Base-by-base conservation (phyloP, 2,113 vertebrate genomes). In the Triplophysa tibetana region DNA sequence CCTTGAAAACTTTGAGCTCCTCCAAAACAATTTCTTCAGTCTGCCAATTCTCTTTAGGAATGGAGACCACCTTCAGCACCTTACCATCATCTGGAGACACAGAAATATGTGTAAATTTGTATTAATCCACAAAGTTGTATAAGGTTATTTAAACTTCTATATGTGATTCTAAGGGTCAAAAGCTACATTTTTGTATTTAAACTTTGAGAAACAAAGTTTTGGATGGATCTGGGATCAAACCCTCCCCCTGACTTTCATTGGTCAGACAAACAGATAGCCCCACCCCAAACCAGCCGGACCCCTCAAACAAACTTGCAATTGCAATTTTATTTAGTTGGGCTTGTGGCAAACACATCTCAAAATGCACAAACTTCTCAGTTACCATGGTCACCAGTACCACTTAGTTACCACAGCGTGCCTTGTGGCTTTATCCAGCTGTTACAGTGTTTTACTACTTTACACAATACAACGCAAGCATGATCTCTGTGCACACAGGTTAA, bases 31-130 rank as follows among this genome's bases (percentile, higher is more conserved):
- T 82, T 85, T 93, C 93, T 84, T 96, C 94, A 0, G 76, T 84
- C 65, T 87, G 80, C 11, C 8, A 83, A 86, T 88, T 89, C 82
- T 62, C 75, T 70, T 88, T 91, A 0, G 83, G 11, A 0, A 94
- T 86, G 4, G 94, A 92, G 38, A 93, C 91, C 8, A 90, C 92
- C 82, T 96, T 96, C 85, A 96, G 84, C 56, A 96, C 85, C 86
- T 89, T 92, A 41, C 95, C 94, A 1, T 94, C 91, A 60, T 95
- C 95, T 96, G 86, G 13, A 24, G 69, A 11, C 0, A 67, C 62
- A 78, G 0, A 0, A 16, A 5, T n/a, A 1, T 56, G 5, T n/a
- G 19, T 56, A 8, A 9, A 16, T 54, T 14, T 4, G 50, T 54
- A 6, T 54, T 5, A 33, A 5, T 33, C 33, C 33, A 33, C 33